Base-by-base conservation (phyloP, 2,113 vertebrate species). In the Saguinus midas region DNA sequence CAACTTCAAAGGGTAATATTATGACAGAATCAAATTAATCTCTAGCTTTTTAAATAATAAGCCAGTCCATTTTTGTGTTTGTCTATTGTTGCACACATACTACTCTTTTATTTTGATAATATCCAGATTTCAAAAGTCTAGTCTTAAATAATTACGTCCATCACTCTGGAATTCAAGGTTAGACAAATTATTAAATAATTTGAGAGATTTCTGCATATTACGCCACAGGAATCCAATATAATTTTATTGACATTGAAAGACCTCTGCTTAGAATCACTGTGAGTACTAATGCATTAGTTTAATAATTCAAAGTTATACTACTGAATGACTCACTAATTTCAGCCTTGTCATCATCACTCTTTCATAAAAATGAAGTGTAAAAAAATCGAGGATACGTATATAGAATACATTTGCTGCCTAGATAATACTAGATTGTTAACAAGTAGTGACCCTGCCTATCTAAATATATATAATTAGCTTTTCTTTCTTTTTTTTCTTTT, bases 311-410 rank as follows among this genome's bases (percentile, higher is more conserved):
- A 97, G 92, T 94, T 97, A 94, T 75, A 90, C 84, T 96, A 90
- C 75, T 92, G 91, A 94, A 92, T 97, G 94, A 96, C 84, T 97
- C 96, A 97, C 95, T 96, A 84, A 96, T 96, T 97, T 97, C 89
- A 93, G 43, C 6, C 43, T 84, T 96, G 32, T 75, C 87, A 94
- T 95, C 80, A 95, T 79, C 18, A 64, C 18, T 96, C 3, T 95
- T 52, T 40, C 55, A 78, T 55, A 79, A 95, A 90, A 87, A 78
- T 0, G 3, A n/a, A 57, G 1, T 4, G 43, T 50, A n/a, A 2
- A 57, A 35, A 85, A 79, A 0, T n/a, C 75, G 94, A 87, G 5
- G 14, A 64, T 23, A 96, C 95, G 81, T 75, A 3, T 80, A 70
- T 55, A 50, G 37, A 97, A 94, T 90, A 94, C 92, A 86, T 85